Conservation (phyloP, 2,888 invertebrate species). For the Escarpia spicata region DNA sequence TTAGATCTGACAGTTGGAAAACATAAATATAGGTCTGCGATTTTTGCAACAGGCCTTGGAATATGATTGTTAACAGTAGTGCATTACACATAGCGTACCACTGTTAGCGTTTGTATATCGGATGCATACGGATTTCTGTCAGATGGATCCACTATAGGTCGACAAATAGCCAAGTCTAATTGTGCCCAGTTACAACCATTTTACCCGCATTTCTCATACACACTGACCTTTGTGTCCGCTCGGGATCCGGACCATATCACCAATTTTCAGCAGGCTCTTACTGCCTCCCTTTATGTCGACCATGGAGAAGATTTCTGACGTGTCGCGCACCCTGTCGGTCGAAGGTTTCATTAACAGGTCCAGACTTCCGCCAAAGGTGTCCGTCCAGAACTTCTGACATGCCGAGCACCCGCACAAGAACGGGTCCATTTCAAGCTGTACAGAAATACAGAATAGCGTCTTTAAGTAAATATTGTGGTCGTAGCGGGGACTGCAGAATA, state of each 20-base stretch:
- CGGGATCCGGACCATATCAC: conserved; percentile 54
- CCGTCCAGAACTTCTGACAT: conserved; percentile 56
- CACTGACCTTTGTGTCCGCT: conserved; percentile 41
- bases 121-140: no score
- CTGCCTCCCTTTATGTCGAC: conserved; percentile 21
- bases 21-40: no score
- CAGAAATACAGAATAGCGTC: neutral
- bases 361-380: conserved; percentile 49
- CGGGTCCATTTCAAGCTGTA: conserved; percentile 48
- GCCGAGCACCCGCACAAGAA: conserved; percentile 58
- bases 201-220: neutral
- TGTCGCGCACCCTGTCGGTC: conserved; percentile 41
- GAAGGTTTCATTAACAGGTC: conserved; percentile 44
- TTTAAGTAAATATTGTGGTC: neutral
- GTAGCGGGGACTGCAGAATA: no score
- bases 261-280: conserved; percentile 45
- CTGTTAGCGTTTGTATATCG: no score
- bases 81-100: no score
- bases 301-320: conserved; percentile 40
- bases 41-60: no score
- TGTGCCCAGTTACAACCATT: no score
- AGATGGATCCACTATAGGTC: no score
- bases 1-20: no score
- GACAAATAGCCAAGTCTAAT: no score
- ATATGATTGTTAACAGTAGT: no score